Percentiles rank a stretch among this genome's conserved stretches.
phyloP scores from a whole-genome alignment of 2,797 vertebrate genomes.

The Rousettus madagascariensis region DNA sequence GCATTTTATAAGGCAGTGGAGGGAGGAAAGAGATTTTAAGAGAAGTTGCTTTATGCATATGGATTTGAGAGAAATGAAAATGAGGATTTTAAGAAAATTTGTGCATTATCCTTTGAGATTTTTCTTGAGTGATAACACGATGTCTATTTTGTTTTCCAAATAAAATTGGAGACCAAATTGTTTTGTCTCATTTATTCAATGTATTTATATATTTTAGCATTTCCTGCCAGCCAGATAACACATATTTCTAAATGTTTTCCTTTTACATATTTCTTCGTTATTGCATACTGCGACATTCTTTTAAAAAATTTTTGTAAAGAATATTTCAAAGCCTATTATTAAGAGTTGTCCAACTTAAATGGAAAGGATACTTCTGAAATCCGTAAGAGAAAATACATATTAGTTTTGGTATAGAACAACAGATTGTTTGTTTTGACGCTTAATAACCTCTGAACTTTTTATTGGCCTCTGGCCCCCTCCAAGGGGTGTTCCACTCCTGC shows the following conservation, averaged over 20 bases:
- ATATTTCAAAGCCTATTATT: not conserved
- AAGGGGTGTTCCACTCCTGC: too few species aligned
- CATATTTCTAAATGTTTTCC: not conserved
- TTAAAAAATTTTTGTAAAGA: not conserved
- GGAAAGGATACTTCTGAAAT: not conserved
- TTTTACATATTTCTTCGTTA: not conserved
- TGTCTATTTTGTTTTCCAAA: not conserved
- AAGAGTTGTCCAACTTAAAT: not conserved
- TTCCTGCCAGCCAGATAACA: not conserved
- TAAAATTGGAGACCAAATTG: not conserved
- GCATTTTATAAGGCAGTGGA: not conserved
- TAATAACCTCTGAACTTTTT: too few species aligned
- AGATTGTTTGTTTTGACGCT: not conserved
- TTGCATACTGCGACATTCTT: not conserved
- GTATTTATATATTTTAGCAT: not conserved
- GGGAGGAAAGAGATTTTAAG: not conserved
- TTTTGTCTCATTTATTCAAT: not conserved
- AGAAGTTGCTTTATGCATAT: not conserved
- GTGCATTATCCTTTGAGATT: not conserved
- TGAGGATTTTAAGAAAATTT: not conserved
- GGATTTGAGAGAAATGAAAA: not conserved
- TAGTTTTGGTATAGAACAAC: not conserved
- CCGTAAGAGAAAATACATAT: not conserved
- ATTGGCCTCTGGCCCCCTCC: too few species aligned
- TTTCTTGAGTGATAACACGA: not conserved